These are phyloP conservation scores for Plotosus lineatus DNA, from an alignment of 2,113 vertebrate species.

Conservation along the genomic window DNA sequence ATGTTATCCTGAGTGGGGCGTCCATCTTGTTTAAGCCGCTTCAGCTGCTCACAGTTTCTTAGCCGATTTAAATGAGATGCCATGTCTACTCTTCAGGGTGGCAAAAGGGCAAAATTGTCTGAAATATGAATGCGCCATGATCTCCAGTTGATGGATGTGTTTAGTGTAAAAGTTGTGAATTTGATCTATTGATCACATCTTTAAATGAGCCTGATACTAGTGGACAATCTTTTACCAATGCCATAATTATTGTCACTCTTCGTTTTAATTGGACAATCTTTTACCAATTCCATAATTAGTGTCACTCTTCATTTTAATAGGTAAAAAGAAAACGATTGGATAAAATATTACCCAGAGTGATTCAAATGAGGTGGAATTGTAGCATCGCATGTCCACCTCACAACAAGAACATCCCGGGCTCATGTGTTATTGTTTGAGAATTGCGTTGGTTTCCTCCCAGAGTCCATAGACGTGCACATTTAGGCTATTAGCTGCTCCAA, in stretches of 20 bases:
- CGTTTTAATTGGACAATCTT: not conserved
- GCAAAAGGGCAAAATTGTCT: not conserved
- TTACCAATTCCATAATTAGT: not conserved
- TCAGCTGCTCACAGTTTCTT: slow-evolving; percentile 22
- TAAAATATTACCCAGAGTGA: not conserved
- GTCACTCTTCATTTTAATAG: not conserved
- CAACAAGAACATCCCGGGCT: too few species aligned
- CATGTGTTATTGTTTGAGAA: too few species aligned
- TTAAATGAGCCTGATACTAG: not conserved
- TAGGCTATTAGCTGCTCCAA: too few species aligned
- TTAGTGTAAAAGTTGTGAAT: not conserved
- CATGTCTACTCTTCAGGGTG: not conserved
- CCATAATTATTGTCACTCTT: not conserved
- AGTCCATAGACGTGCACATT: too few species aligned
- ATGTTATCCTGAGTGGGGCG: slow-evolving; percentile 47
- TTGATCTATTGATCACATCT: not conserved
- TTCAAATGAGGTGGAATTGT: not conserved
- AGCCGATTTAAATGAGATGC: not conserved
- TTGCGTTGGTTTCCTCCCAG: too few species aligned
- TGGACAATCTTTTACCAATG: too few species aligned
- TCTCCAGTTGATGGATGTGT: not conserved
- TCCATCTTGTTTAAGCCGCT: slow-evolving; percentile 30
- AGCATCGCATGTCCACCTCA: not conserved
- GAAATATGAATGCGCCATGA: not conserved
- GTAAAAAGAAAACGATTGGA: not conserved